Evolutionary conservation across 2,888 invertebrate genomes (phyloP).

Genomic region (Orchesellides sinensis): DNA sequence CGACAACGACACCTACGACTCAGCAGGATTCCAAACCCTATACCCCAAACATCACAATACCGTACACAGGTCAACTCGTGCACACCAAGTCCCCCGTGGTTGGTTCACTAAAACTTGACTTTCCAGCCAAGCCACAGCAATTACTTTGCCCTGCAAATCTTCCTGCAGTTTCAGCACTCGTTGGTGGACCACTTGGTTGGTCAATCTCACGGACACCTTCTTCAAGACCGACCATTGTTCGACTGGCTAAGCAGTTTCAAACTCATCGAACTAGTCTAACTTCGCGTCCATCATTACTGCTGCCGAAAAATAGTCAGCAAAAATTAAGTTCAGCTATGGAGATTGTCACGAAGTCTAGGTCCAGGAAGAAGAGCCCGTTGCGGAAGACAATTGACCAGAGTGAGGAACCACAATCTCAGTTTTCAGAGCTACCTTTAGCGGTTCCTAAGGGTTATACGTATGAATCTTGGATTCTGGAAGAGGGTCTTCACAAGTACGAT

Average conservation of each 20-base stretch:
- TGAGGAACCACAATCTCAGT: neutral
- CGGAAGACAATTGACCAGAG: too few species aligned
- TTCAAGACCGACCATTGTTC: neutral
- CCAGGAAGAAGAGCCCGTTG: conserved; percentile 13
- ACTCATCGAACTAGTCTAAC: neutral
- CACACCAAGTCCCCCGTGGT: neutral
- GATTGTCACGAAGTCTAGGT: neutral
- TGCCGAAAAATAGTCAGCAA: neutral
- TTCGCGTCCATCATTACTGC: neutral
- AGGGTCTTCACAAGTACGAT: conserved; percentile 44
- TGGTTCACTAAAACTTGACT: neutral
- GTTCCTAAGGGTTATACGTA: conserved; percentile 11
- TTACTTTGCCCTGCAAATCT: neutral
- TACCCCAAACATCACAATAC: neutral
- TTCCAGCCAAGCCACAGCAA: neutral
- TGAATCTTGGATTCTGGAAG: conserved; percentile 29
- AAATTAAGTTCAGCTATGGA: neutral
- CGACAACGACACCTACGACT: neutral
- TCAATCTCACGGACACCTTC: neutral
- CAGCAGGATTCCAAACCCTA: neutral
- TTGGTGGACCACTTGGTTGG: neutral
- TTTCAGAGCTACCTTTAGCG: neutral
- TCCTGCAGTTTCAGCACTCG: conserved; percentile 5
- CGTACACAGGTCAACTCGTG: neutral
- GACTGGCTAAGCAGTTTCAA: neutral